Percentiles rank a stretch among this genome's conserved stretches.
phyloP scores from a whole-genome alignment of 2,797 vertebrate species.

The Falco concolor region DNA sequence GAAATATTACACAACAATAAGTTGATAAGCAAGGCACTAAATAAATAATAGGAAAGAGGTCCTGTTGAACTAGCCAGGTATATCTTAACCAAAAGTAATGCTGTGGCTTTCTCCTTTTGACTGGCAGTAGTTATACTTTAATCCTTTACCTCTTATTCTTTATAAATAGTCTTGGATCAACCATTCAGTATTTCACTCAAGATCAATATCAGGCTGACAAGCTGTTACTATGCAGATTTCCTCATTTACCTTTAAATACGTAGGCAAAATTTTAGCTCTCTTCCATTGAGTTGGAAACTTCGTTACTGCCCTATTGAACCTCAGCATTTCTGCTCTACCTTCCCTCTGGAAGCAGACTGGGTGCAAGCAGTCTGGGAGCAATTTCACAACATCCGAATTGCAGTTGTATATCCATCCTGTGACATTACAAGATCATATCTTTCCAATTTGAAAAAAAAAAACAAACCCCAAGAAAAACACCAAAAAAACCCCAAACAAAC shows the following conservation, averaged over 20 bases:
- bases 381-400: not conserved
- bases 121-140: not conserved
- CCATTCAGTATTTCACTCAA: not conserved
- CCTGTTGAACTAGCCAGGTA: not conserved
- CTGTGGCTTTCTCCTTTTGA: not conserved
- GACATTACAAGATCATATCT: not conserved
- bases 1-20: not conserved
- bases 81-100: not conserved
- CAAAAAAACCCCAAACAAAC: not conserved
- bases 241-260: not conserved
- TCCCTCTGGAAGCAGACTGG: not conserved
- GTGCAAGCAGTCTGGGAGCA: not conserved
- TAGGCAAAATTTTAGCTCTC: not conserved
- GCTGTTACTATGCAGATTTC: not conserved
- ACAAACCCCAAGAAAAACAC: not conserved
- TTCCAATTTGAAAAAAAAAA: not conserved
- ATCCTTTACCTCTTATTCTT: not conserved
- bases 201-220: not conserved
- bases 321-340: not conserved
- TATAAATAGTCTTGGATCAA: not conserved
- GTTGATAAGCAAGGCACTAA: not conserved
- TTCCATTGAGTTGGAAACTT: not conserved
- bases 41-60: not conserved
- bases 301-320: not conserved
- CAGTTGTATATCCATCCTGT: not conserved